phyloP scores from a whole-genome alignment of 1,140 invertebrate genomes.

The Drosophila obscura region DNA sequence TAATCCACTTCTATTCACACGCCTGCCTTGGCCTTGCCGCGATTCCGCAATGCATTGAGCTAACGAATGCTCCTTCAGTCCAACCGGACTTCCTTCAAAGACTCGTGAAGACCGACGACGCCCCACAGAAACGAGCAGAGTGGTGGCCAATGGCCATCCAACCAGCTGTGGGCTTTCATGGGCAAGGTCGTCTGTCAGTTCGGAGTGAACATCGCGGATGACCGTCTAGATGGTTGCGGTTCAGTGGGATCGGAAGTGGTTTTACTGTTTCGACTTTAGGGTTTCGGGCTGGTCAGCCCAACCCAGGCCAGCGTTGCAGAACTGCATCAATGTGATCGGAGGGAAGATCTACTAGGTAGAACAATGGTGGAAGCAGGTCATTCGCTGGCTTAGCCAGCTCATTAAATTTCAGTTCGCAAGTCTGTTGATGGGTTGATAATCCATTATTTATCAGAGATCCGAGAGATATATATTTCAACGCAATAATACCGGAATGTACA shows the following conservation, averaged over 20 bases:
- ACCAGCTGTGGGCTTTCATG: conserved; percentile 26
- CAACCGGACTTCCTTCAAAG: conserved; percentile 33
- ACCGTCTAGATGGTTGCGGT: conserved; percentile 71
- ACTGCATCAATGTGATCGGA: conserved; percentile 27
- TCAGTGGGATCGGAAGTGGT: conserved; percentile 64
- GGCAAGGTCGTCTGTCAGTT: conserved; percentile 46
- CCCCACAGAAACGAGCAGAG: conserved; percentile 7
- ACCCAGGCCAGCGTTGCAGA: conserved; percentile 41
- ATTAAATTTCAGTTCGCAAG: conserved; percentile 11
- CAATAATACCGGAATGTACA: neutral
- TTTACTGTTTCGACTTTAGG: conserved; percentile 9
- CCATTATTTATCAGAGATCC: conserved; percentile 15
- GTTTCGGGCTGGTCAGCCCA: conserved; percentile 4
- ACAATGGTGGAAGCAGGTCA: conserved; percentile 3
- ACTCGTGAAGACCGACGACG: too few relatives aligned
- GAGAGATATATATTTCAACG: conserved; percentile 19
- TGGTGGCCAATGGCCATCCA: neutral
- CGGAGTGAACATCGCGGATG: neutral
- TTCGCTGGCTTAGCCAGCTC: neutral
- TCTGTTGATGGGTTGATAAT: conserved; percentile 4
- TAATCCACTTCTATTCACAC: too few relatives aligned
- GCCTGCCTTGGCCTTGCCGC: neutral
- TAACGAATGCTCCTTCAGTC: conserved; percentile 12
- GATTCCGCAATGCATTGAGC: neutral
- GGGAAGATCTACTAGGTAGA: neutral